phyloP scores from a whole-genome alignment of 1,140 invertebrate species.

The Drosophila arawakana region DNA sequence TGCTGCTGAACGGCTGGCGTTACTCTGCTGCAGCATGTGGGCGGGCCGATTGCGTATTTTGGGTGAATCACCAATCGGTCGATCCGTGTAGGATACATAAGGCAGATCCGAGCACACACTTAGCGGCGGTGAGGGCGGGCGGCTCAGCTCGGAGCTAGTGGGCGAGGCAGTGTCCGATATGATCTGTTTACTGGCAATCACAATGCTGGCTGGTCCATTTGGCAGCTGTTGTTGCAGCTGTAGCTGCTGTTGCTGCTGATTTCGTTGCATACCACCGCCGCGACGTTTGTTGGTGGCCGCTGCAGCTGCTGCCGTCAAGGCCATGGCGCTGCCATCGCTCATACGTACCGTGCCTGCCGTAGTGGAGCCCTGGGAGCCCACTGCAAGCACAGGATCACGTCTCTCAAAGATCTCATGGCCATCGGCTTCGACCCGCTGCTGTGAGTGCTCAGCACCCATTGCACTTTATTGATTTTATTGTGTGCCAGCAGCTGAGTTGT shows the following conservation, averaged over 20 bases:
- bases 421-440: conserved; percentile 75
- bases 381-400: conserved; percentile 3
- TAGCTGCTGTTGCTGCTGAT: conserved; percentile 16
- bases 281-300: conserved; percentile 68
- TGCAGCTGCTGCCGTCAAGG: conserved; percentile 59
- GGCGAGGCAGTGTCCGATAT: conserved; percentile 74
- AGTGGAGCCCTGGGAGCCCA: background rate
- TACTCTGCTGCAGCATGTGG: conserved; percentile 66
- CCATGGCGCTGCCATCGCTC: conserved; percentile 57
- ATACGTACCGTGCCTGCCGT: conserved; percentile 8
- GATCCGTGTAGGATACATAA: conserved; percentile 97
- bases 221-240: conserved; percentile 21
- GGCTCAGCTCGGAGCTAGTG: conserved; percentile 69
- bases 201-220: conserved; percentile 64
- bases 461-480: conserved; percentile 44
- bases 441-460: conserved; percentile 83
- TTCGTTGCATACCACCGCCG: conserved; percentile 21
- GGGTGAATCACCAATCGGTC: conserved; percentile 94
- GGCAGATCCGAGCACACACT: conserved; percentile 96
- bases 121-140: conserved; percentile 91
- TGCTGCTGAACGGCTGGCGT: conserved; percentile 54
- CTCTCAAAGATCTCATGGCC: conserved; percentile 78
- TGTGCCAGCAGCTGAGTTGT: conserved; percentile 6
- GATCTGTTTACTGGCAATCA: conserved; percentile 73
- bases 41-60: conserved; percentile 88